Conservation (phyloP, 2,797 vertebrate genomes). For the Paramormyrops hopkinsi region DNA sequence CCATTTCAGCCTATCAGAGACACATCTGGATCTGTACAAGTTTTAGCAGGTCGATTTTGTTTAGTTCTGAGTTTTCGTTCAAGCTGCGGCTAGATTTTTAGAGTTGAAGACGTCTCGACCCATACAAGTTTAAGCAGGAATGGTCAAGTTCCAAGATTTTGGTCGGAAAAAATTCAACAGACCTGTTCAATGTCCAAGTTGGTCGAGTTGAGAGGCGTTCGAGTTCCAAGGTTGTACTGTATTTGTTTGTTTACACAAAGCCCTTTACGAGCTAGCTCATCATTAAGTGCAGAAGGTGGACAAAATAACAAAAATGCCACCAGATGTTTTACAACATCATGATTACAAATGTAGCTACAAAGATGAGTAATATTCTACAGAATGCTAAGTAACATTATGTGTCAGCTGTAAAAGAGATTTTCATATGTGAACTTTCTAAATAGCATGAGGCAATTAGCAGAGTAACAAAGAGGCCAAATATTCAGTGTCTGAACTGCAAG, state of each 20-base stretch:
- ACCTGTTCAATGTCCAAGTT: too few species aligned
- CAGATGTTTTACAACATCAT: neutral
- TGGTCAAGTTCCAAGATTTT: too few species aligned
- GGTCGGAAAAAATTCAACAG: too few species aligned
- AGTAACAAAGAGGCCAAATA: neutral
- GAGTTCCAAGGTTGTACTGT: too few species aligned
- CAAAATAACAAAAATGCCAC: neutral
- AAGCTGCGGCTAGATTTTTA: too few species aligned
- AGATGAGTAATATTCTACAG: neutral
- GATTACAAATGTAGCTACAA: neutral
- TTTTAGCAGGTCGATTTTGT: too few species aligned
- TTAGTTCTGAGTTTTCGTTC: too few species aligned
- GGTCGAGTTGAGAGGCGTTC: too few species aligned
- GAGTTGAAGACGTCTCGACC: too few species aligned
- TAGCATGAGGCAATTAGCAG: neutral
- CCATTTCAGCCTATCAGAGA: neutral
- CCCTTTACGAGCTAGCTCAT: neutral
- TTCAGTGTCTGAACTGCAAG: neutral
- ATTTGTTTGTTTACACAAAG: neutral
- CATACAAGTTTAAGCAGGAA: too few species aligned
- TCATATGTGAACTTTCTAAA: neutral
- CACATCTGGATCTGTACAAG: too few species aligned
- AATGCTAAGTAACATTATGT: neutral
- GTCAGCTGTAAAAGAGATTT: neutral
- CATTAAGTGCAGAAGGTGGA: neutral